Base-by-base conservation (phyloP, 2,888 invertebrate genomes). In the Monoplex corrugatus region DNA sequence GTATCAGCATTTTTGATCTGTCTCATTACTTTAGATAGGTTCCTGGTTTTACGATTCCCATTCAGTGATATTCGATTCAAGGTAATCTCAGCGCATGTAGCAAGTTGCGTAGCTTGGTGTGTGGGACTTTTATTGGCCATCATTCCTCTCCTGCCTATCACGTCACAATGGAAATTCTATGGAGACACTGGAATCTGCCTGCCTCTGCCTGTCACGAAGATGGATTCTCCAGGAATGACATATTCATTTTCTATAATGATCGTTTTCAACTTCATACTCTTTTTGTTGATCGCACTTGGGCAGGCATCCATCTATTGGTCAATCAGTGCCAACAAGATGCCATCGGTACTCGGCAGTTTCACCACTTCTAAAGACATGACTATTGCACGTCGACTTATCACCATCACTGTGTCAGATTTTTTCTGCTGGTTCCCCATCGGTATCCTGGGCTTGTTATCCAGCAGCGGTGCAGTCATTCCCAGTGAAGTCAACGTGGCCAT, bases 391-490 rank as follows among this genome's bases (percentile, higher is more conserved):
- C 90, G 90, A 3, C 85, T 90, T 28, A 87, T 89, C n/a, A 84
- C 89, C 0, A 85, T 90, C 0, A 87, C 88, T 16, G 44, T 90
- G 40, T 84, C 90, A n/a, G 89, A 90, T 85, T 90, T 89, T 35
- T 68, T 90, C 40, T 90, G 90, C 68, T 90, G 90, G 90, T 90
- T 89, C 82, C 90, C 90, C n/a, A 89, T 90, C 28, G 87, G 89
- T 0, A 78, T 90, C 16, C 87, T 90, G 89, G 90, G 89, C 0
- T 35, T 90, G 45, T 75, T 89, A 23, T 83, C 90, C 32, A 40
- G 86, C 6, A 32, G 86, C 28, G 90, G 87, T 1, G 45, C 43
- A 3, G 87, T 83, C 3, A 87, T 90, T 0, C 89, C 89, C 10
- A 87, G 90, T 0, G 90, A 90, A 72, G 88, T 90, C 84, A 89